Base-by-base conservation (phyloP, 2,888 invertebrate genomes). In the Griposia aprilina region DNA sequence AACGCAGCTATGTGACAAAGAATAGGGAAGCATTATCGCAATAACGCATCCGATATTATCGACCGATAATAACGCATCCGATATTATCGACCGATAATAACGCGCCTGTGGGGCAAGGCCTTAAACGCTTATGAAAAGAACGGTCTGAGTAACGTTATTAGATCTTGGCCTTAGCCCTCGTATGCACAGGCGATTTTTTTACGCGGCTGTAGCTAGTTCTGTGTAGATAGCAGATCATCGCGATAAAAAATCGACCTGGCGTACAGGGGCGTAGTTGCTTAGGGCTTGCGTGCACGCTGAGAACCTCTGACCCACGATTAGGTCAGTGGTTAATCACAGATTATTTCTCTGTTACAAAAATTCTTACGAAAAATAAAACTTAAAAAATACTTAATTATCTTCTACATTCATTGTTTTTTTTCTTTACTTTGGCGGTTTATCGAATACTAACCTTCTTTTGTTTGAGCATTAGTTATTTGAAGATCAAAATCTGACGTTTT, bases 381-480 rank as follows among this genome's bases (percentile, higher is more conserved):
- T 17, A 36, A 41, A 41, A 41, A n/a, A n/a, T n/a, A n/a, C n/a
- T n/a, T n/a, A n/a, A n/a, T n/a, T n/a, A n/a, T n/a, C n/a, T n/a
- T n/a, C n/a, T n/a, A n/a, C n/a, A n/a, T n/a, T n/a, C n/a, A n/a
- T n/a, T n/a, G n/a, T n/a, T n/a, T n/a, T n/a, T n/a, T n/a, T n/a
- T n/a, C n/a, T n/a, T n/a, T n/a, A n/a, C 17, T 26, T 30, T 55
- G 66, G 0, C n/a, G 30, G 20, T 52, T n/a, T 26, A 7, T 5
- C 17, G 4, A 80, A 60, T 30, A 80, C 93, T 89, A 73, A 99
- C 99, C 99, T 98, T 99, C 99, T 97, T 99, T 99, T 81, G 99
- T 99, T 96, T 99, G 99, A 76, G 99, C 99, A 97, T 99, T 99
- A 60, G 99, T 99, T 83, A 99, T 98, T 96, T 99, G 98, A 79